Percentiles rank a stretch among this genome's conserved stretches.
Evolutionary conservation across 2,113 vertebrate species (phyloP).

Genomic region (Arenaria interpres): DNA sequence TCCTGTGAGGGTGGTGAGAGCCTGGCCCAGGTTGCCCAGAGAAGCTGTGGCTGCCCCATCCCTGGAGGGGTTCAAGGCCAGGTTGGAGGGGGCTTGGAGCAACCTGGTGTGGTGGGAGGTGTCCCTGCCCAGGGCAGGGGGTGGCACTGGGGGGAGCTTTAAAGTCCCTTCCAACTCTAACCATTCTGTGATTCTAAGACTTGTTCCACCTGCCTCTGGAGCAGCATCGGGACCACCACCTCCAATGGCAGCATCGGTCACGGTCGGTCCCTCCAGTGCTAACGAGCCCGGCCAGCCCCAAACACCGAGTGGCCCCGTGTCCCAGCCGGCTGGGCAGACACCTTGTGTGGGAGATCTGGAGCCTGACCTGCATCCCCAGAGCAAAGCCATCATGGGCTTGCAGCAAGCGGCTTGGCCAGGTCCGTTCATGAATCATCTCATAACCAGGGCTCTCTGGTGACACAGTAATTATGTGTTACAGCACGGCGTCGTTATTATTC

Average conservation of each 20-base stretch:
- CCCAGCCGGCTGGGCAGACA: rapidly evolving
- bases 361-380: background rate
- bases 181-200: no score
- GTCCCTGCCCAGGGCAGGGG: no score
- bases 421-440: background rate
- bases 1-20: no score
- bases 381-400: background rate
- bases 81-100: no score
- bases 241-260: rapidly evolving
- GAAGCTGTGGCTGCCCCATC: no score
- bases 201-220: background rate
- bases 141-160: no score
- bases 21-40: no score
- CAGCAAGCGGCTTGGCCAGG: background rate
- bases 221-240: rapidly evolving
- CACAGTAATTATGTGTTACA: background rate
- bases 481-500: background rate
- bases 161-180: no score
- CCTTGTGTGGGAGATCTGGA: background rate
- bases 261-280: rapidly evolving
- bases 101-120: no score
- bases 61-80: no score
- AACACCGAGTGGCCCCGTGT: rapidly evolving
- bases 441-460: background rate
- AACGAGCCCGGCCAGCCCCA: background rate